Conservation (phyloP, 1,140 invertebrate species). For the Lutraria rhynchaena region DNA sequence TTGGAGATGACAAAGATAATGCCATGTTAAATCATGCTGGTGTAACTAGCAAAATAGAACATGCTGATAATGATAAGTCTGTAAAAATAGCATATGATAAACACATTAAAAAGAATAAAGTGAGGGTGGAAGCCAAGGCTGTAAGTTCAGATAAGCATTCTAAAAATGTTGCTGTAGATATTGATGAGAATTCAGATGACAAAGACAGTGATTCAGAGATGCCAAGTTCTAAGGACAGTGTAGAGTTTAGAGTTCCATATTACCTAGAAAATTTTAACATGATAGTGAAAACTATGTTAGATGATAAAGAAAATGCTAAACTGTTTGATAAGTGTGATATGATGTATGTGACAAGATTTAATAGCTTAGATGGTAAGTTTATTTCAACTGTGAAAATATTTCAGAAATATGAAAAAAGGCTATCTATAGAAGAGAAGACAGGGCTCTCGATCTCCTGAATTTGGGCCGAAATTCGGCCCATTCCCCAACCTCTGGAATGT, state of each 20-base stretch:
- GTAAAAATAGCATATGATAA: too few species aligned
- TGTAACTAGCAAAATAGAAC: too few species aligned
- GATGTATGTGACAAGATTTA: conserved; percentile 76
- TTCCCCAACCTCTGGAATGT: too few species aligned
- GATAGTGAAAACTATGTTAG: conserved; percentile 80
- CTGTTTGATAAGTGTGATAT: conserved; percentile 83
- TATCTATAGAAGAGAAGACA: too few species aligned
- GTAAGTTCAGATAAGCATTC: not conserved
- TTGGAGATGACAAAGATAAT: too few species aligned
- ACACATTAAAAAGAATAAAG: not conserved
- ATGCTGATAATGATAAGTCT: too few species aligned
- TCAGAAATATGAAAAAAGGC: too few species aligned
- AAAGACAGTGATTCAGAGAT: not conserved
- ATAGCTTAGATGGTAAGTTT: conserved; percentile 74
- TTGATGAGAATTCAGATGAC: not conserved
- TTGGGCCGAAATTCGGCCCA: too few species aligned
- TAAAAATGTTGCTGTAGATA: not conserved
- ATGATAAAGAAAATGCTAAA: conserved; percentile 78
- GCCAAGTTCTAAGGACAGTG: not conserved
- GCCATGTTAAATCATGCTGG: too few species aligned
- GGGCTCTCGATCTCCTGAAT: too few species aligned
- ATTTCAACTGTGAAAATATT: too few species aligned
- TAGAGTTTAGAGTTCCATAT: conserved; percentile 77
- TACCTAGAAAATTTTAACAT: conserved; percentile 82
- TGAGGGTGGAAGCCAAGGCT: not conserved